Base-by-base conservation (phyloP, 2,797 vertebrate species). In the Loris lydekkerianus region DNA sequence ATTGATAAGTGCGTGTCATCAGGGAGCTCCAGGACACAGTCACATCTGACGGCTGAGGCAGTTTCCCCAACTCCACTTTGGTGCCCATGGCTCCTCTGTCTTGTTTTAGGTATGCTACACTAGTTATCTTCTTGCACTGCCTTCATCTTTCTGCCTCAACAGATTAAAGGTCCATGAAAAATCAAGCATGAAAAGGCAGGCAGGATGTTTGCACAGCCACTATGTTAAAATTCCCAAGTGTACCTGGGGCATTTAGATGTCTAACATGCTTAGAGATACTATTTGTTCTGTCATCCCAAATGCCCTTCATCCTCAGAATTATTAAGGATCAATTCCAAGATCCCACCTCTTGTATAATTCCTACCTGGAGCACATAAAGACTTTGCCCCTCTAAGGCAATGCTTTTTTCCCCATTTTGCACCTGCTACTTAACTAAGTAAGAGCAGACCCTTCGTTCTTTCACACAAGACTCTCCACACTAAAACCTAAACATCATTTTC, bases 281-380 rank as follows among this genome's bases (percentile, higher is more conserved):
- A 2, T 70, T 37, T 46, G 2, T 63, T n/a, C 15, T 86, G 21
- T 5, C 31, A 21, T 37, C 15, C 60, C 18, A 69, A 61, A 91
- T 53, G 70, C 21, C 21, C 17, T 85, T 81, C 29, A 63, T 2
- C 21, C 5, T 43, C n/a, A 37, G 40, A 85, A 34, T 15, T 15
- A 78, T 29, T 49, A 65, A 27, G 21, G 18, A 11, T 85, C 31
- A 7, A 31, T 56, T 56, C 10, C 23, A 63, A 92, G 65, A 72
- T 0, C 3, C 27, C 3, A n/a, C 10, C 13, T 58, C 20, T 37
- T 34, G 10, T 1, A 10, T 9, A 31, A 3, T 10, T 75, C 25
- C 56, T 46, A 17, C 17, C 27, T 1, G 9, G 20, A 85, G 34
- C 15, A 65, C 11, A 0, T 0, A 31, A 29, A 53, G 7, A 7